A percentile compares a stretch with the other conserved stretches of the same genome.
Conservation (phyloP, 1,140 invertebrate genomes). For the Bombus fervidus region DNA sequence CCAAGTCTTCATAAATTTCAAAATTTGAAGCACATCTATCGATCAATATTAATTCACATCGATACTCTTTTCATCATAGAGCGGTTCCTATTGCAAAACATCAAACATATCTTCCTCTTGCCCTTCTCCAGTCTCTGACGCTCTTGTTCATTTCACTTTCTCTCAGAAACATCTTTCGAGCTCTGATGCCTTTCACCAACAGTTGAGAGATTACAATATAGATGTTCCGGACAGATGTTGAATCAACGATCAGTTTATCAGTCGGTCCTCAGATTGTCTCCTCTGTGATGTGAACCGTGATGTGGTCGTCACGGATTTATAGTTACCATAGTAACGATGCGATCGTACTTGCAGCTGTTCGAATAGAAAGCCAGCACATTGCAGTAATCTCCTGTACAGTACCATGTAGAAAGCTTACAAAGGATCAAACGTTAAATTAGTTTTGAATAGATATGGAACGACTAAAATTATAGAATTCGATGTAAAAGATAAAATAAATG, state of each 20-base stretch:
- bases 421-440: not conserved
- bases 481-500: no score
- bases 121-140: no score
- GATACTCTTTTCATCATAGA: not conserved
- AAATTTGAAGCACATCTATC: not conserved
- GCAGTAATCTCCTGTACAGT: not conserved
- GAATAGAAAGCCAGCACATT: not conserved
- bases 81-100: not conserved
- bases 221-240: not conserved
- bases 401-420: not conserved
- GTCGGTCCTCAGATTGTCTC: not conserved
- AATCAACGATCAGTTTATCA: conserved; percentile 4
- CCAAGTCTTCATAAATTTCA: not conserved
- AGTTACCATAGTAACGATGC: not conserved
- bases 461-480: not conserved
- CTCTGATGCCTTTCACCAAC: not conserved
- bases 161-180: not conserved
- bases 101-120: not conserved
- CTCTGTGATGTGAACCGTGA: not conserved
- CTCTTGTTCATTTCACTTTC: not conserved
- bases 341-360: not conserved
- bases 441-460: not conserved
- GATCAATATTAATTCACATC: not conserved
- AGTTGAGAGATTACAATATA: not conserved
- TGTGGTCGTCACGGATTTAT: not conserved